phyloP scores from a whole-genome alignment of 1,140 invertebrate genomes.

The Orchestia grillus region DNA sequence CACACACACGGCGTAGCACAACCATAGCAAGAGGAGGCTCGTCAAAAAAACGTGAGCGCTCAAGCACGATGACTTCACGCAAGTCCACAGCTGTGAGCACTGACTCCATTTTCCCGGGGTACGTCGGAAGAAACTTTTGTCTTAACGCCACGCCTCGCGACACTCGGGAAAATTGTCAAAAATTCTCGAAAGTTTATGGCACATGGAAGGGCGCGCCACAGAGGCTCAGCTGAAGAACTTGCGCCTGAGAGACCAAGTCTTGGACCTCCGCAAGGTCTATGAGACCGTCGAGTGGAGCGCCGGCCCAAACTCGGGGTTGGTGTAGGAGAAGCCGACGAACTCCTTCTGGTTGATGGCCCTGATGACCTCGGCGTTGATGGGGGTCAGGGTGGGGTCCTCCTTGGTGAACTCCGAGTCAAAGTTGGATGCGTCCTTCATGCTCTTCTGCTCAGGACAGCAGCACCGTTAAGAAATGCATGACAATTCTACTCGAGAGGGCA shows the following conservation, averaged over 20 bases:
- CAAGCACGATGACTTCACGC: too few relatives aligned
- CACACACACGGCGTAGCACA: too few relatives aligned
- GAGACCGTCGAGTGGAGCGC: conserved; percentile 43
- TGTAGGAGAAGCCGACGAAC: conserved; percentile 96
- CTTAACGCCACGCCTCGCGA: too few relatives aligned
- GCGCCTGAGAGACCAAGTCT: conserved; percentile 53
- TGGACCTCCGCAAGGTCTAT: not conserved
- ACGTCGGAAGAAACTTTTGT: too few relatives aligned
- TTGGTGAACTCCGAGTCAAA: conserved; percentile 99
- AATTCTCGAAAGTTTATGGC: too few relatives aligned
- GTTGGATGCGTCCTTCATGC: conserved; percentile 96
- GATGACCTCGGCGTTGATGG: conserved; percentile 90
- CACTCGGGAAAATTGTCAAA: too few relatives aligned
- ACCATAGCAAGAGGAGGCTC: too few relatives aligned
- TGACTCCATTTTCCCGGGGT: too few relatives aligned
- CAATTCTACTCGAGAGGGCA: too few relatives aligned
- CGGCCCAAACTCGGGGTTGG: conserved; percentile 84
- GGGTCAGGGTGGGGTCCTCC: conserved; percentile 96
- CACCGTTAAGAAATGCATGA: too few relatives aligned
- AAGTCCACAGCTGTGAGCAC: too few relatives aligned
- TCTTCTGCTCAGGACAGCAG: conserved; percentile 82
- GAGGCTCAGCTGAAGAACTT: conserved; percentile 59
- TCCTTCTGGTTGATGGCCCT: conserved; percentile 97
- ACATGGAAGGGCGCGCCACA: conserved; percentile 45
- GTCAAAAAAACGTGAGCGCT: too few relatives aligned